Conservation (phyloP, 2,888 invertebrate genomes). For the Harpalus rubripes region DNA sequence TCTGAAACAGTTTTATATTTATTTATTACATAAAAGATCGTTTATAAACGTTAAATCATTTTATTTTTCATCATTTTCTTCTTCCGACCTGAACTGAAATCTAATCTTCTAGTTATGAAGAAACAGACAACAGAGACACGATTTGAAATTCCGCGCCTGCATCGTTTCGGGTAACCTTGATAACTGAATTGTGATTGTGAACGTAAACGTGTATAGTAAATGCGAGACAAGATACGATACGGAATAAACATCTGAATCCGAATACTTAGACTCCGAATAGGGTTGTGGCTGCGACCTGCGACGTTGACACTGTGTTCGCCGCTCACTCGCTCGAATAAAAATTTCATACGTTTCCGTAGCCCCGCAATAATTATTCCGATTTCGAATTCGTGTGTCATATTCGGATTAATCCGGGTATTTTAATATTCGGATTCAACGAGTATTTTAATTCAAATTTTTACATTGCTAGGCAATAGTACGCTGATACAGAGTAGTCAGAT, state of each 20-base stretch:
- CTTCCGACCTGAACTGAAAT: too few species aligned
- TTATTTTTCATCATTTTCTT: too few species aligned
- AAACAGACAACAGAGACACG: too few species aligned
- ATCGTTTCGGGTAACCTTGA: too few species aligned
- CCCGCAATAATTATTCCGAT: neutral
- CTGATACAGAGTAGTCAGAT: too few species aligned
- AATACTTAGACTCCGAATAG: neutral
- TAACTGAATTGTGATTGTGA: too few species aligned
- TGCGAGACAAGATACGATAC: neutral
- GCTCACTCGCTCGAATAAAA: neutral
- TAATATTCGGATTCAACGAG: neutral
- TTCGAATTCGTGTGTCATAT: slow-evolving; percentile 2
- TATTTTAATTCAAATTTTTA: neutral
- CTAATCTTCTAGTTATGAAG: neutral
- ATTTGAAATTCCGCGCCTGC: too few species aligned
- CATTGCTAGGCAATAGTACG: too few species aligned
- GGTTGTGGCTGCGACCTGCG: neutral
- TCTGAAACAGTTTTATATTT: too few species aligned
- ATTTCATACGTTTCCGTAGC: neutral
- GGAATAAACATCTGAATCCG: neutral
- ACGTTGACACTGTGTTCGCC: neutral
- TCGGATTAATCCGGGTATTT: slow-evolving; percentile 3
- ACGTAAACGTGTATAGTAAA: neutral
- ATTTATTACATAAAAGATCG: neutral
- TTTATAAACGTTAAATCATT: neutral